Percentiles rank a stretch among this genome's conserved stretches.
These are phyloP conservation scores for Liodrosophila aerea DNA, from an alignment of 2,888 invertebrate species.

Conservation along the genomic window DNA sequence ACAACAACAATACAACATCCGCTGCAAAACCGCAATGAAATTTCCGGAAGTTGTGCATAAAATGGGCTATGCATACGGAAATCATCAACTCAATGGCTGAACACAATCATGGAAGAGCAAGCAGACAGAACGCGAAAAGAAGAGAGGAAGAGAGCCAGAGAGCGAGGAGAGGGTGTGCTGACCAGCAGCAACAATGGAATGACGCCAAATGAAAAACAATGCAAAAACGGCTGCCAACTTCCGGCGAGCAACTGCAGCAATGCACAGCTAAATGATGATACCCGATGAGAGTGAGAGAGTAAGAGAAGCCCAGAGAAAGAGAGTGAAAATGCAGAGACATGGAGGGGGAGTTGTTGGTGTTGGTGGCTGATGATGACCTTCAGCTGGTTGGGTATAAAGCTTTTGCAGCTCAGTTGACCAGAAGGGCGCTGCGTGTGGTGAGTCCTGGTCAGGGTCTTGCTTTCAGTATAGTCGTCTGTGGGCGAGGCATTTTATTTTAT, in stretches of 20 bases:
- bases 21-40: slow-evolving; percentile 78
- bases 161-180: slow-evolving; percentile 18
- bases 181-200: slow-evolving; percentile 55
- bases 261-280: slow-evolving; percentile 39
- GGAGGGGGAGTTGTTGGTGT: slow-evolving; percentile 32
- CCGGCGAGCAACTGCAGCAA: slow-evolving; percentile 52
- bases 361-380: slow-evolving; percentile 58
- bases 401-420: slow-evolving; percentile 67
- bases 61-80: slow-evolving; percentile 81
- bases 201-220: slow-evolving; percentile 72
- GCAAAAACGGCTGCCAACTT: slow-evolving; percentile 76
- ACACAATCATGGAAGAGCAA: slow-evolving; percentile 57
- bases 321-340: slow-evolving; percentile 8
- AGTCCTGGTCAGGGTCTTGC: slow-evolving; percentile 37
- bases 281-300: slow-evolving; percentile 17
- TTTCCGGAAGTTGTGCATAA: slow-evolving; percentile 80
- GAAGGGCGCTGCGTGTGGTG: slow-evolving; percentile 44
- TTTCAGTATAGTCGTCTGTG: not conserved
- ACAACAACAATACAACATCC: slow-evolving; percentile 50
- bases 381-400: slow-evolving; percentile 20
- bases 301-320: slow-evolving; percentile 5
- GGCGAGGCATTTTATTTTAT: slow-evolving; percentile 47
- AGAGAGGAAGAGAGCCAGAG: not conserved
- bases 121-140: not conserved
- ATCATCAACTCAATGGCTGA: slow-evolving; percentile 80